Conservation (phyloP, 1,140 invertebrate genomes). For the Leguminivora glycinivorella region DNA sequence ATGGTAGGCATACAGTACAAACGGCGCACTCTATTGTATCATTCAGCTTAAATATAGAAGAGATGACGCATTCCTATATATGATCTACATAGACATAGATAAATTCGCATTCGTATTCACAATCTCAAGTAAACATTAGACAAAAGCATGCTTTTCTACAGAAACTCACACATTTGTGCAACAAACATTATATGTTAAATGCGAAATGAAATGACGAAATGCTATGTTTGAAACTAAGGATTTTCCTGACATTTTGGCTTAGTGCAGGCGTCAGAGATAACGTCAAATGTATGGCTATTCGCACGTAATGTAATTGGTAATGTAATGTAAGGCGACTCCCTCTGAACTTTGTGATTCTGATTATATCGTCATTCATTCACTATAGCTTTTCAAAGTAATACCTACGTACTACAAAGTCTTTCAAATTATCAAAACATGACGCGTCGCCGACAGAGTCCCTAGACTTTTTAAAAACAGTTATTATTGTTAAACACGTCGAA, state of each 20-base stretch:
- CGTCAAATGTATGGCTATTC: too few species aligned
- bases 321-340: too few species aligned
- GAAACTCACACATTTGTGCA: slow-evolving; percentile 14
- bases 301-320: too few species aligned
- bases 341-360: not conserved
- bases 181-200: slow-evolving; percentile 10
- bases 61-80: slow-evolving; percentile 1
- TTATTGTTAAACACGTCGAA: not conserved
- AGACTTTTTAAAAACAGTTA: too few species aligned
- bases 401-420: too few species aligned
- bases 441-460: too few species aligned
- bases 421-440: too few species aligned
- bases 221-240: not conserved
- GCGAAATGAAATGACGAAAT: slow-evolving; percentile 5
- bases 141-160: slow-evolving; percentile 13
- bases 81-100: not conserved
- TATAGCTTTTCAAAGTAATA: too few species aligned
- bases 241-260: not conserved
- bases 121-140: slow-evolving; percentile 15
- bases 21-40: too few species aligned
- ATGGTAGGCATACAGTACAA: too few species aligned
- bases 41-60: slow-evolving; percentile 3
- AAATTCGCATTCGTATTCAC: slow-evolving; percentile 1
- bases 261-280: not conserved
- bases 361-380: too few species aligned